These are phyloP conservation scores for Xestia c-nigrum DNA, from an alignment of 2,888 invertebrate genomes.

Conservation along the genomic window DNA sequence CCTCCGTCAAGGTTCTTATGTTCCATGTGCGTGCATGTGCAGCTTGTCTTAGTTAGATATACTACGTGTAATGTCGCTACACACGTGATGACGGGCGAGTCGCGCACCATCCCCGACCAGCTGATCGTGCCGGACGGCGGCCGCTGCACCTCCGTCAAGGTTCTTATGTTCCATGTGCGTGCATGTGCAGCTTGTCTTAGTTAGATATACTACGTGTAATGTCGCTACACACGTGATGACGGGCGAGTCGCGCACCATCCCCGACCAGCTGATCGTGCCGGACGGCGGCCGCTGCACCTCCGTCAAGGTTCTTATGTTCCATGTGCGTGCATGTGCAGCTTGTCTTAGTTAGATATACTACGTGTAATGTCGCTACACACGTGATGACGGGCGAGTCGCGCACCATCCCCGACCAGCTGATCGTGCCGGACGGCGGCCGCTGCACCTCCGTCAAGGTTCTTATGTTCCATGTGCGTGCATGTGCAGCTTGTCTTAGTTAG, in stretches of 20 bases:
- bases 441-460: constrained; percentile 81
- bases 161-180: constrained; percentile 80
- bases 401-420: constrained; percentile 89
- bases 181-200: constrained; percentile 34
- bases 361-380: too few species aligned
- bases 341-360: background rate
- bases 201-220: too few species aligned
- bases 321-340: constrained; percentile 73
- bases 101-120: constrained; percentile 88
- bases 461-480: constrained; percentile 77
- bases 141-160: constrained; percentile 79
- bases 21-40: constrained; percentile 76
- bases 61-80: too few species aligned
- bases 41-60: background rate
- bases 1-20: constrained; percentile 80
- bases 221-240: constrained; percentile 98
- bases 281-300: constrained; percentile 79
- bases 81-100: constrained; percentile 97
- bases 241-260: constrained; percentile 91
- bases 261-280: constrained; percentile 89
- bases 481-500: background rate
- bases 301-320: constrained; percentile 80
- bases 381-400: constrained; percentile 95
- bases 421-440: constrained; percentile 82
- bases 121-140: constrained; percentile 86